These are phyloP conservation scores for Drosophila erecta DNA, from an alignment of 1,140 invertebrate genomes.

Conservation along the genomic window DNA sequence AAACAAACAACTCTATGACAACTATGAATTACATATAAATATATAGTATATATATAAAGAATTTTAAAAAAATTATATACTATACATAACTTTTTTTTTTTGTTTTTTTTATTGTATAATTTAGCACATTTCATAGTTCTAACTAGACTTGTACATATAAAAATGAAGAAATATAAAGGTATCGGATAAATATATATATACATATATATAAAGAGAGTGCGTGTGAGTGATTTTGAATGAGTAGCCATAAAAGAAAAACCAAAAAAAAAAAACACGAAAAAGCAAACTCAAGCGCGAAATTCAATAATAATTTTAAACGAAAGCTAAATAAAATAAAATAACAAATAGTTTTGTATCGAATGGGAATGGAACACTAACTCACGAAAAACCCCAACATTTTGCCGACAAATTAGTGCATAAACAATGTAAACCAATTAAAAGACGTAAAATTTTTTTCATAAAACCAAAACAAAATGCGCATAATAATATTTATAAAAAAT, in stretches of 20 bases:
- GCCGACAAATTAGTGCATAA: slow-evolving; percentile 76
- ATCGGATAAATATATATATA: slow-evolving; percentile 38
- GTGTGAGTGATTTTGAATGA: slow-evolving; percentile 44
- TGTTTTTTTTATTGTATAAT: slow-evolving; percentile 65
- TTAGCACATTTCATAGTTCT: slow-evolving; percentile 76
- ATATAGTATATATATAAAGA: slow-evolving; percentile 60
- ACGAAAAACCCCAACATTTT: slow-evolving; percentile 29
- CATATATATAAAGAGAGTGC: slow-evolving; percentile 37
- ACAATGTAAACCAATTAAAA: slow-evolving; percentile 27
- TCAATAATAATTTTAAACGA: slow-evolving; percentile 76
- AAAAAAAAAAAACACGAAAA: slow-evolving; percentile 5
- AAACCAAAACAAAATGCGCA: slow-evolving; percentile 48
- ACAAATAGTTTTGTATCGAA: slow-evolving; percentile 73
- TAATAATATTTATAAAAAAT: slow-evolving; percentile 69
- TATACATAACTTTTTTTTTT: slow-evolving; percentile 55
- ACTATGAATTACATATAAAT: slow-evolving; percentile 63
- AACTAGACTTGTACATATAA: slow-evolving; percentile 76
- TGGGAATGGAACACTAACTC: neutral
- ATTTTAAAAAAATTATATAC: slow-evolving; percentile 71
- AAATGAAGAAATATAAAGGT: slow-evolving; percentile 35
- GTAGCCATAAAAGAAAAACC: slow-evolving; percentile 18
- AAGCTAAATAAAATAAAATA: slow-evolving; percentile 37
- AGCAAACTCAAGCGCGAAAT: slow-evolving; percentile 52
- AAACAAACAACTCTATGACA: slow-evolving; percentile 44
- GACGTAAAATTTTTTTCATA: slow-evolving; percentile 71